These are phyloP conservation scores for Elegia similella DNA, from an alignment of 2,888 invertebrate genomes.

Conservation along the genomic window DNA sequence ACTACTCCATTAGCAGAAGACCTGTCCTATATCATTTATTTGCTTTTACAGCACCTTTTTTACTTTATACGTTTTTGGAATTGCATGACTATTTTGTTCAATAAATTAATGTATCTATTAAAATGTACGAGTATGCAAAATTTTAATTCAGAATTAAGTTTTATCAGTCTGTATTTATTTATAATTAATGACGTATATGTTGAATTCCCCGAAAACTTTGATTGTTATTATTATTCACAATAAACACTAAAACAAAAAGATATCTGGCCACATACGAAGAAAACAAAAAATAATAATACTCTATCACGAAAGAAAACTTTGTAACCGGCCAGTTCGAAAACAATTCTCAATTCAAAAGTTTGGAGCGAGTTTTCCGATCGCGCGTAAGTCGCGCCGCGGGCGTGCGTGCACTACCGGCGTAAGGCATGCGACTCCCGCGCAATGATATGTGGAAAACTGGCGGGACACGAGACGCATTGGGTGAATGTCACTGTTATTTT, in stretches of 20 bases:
- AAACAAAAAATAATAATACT: background rate
- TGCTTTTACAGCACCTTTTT: no score
- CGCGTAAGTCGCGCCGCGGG: conserved; percentile 57
- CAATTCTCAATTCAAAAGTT: conserved; percentile 3
- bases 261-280: background rate
- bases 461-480: conserved; percentile 40
- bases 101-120: no score
- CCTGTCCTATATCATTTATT: no score
- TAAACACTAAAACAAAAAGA: background rate
- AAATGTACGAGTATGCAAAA: no score
- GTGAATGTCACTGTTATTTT: conserved; percentile 25
- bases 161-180: no score
- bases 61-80: no score
- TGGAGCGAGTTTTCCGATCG: conserved; percentile 43
- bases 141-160: no score
- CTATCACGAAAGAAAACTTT: background rate
- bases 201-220: no score
- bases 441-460: conserved; percentile 68
- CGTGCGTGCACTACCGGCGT: conserved; percentile 68
- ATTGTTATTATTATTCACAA: background rate
- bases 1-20: no score
- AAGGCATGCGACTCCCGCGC: conserved; percentile 54
- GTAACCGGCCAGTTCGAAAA: background rate
- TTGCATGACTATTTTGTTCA: no score
- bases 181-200: no score